A percentile compares a stretch with the other conserved stretches of the same genome.
Evolutionary conservation across 2,888 invertebrate species (phyloP).

Genomic region (Dermolepida albohirtum): DNA sequence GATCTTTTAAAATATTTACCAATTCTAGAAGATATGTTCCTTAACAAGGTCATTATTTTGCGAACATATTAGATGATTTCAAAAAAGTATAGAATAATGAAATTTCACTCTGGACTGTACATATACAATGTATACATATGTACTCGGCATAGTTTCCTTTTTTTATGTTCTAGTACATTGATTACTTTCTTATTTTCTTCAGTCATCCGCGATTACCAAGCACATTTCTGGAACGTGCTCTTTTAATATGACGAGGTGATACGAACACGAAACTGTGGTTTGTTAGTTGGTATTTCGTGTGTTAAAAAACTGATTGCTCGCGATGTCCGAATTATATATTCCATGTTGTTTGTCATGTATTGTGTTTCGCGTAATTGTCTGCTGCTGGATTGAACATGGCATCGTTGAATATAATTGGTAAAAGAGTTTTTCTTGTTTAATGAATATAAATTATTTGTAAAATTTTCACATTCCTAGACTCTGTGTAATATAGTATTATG

Average conservation of each 20-base stretch:
- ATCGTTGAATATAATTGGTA: neutral
- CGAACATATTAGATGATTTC: too few species aligned
- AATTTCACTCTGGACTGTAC: too few species aligned
- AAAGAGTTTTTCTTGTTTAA: too few species aligned
- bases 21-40: too few species aligned
- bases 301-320: constrained; percentile 33
- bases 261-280: constrained; percentile 5
- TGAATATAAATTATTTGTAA: too few species aligned
- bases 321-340: constrained; percentile 35
- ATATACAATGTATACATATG: too few species aligned
- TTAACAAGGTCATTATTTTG: too few species aligned
- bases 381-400: constrained; percentile 26
- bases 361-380: constrained; percentile 30
- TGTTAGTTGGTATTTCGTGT: constrained; percentile 15
- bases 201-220: constrained; percentile 20
- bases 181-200: constrained; percentile 6
- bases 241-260: constrained; percentile 9
- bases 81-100: too few species aligned
- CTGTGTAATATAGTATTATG: neutral
- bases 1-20: too few species aligned
- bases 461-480: neutral
- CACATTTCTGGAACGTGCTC: constrained; percentile 27
- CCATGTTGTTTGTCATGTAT: constrained; percentile 39
- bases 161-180: too few species aligned
- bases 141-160: too few species aligned